Evolutionary conservation across 2,888 invertebrate genomes (phyloP), one percentile per base, ranked within the genome.

Genomic region (Phytoseiulus persimilis): DNA sequence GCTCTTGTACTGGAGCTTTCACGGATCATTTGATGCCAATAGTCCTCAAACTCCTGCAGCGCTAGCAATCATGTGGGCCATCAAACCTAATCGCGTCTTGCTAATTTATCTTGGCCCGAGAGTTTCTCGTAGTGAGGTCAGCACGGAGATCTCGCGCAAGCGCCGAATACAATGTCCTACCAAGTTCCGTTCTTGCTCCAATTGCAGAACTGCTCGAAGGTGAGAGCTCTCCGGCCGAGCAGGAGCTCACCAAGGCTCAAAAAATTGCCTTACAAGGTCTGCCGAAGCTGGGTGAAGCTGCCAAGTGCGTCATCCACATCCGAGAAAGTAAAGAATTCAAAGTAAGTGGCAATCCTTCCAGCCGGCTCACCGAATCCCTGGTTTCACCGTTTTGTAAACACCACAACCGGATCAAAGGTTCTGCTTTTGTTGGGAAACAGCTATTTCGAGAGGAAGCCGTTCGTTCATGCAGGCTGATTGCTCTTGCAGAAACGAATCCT

Each of bases 301-400:
- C 95, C 91, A 95, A 96, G 91, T 96, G 96, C 90, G 95, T 96
- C 94, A 95, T 99, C 92, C 95, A 97, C 92, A 96, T 99, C 92
- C 97, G 96, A 92, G 99, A 99, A 93, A 98, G 98, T 94, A 97
- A 97, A 93, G 99, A 99, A 94, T 99, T 99, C 93, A 99, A 98
- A 95, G 98, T 97, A 93, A 90, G 83, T 45, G 18, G 28, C 3
- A 31, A 14, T 89, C 3, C 14, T 23, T 65, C 18, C 14, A 2
- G 5, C 65, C 65, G 2, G 90, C 93, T 93, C 91, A 83, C 90
- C n/a, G 92, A 92, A 46, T 46, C 46, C 14, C 6, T 46, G 46
- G 46, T 11, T 6, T 14, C 46, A 46, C 6, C 14, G 46, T 46
- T 14, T 14, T 14, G 18, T 18, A 65, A 2, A 65, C 65, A 65